Evolutionary conservation across 2,888 invertebrate genomes (phyloP), one percentile per base, ranked within the genome.

Genomic region (Phyllotreta striolata): DNA sequence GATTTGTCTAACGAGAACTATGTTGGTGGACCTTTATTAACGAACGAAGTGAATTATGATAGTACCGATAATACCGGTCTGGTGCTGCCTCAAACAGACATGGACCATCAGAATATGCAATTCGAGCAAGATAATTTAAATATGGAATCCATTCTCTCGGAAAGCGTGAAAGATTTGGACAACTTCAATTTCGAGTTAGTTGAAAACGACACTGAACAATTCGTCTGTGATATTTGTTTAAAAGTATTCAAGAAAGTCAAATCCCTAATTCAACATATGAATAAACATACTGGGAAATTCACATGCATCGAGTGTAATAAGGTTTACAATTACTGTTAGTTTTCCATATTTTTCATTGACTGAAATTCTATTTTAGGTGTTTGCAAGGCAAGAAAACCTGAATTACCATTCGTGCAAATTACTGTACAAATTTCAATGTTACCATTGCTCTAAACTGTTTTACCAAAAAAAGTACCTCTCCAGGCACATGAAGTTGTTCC

Each of bases 201-300:
- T 60, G 73, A 69, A 59, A 63, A 63, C 6, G 70, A 71, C 54
- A 56, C 67, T 35, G 74, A 73, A 57, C 73, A 76, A 59, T 71
- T 76, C 52, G 67, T 77, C 10, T 81, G 81, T 67, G 80, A 81
- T 72, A 76, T 81, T 63, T 81, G 81, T 66, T 67, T 77, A 55
- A 79, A 75, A 61, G 72, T 67, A 10, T 80, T 79, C 67, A 63
- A 69, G 3, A 78, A 76, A 66, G 54, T 71, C 46, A 68, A 63
- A 54, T 64, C 68, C 13, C 64, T 80, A 4, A 63, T 77, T 24
- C 61, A 69, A n/a, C 87, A 87, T 74, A 78, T 86, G 69, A 80
- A 80, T 34, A 81, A 81, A 60, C 86, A 87, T 70, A 82, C 83
- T 3, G 84, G 83, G 1, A 82, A 82, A 64, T 83, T 82, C 71